Evolutionary conservation across 37 sponge, comb jelly and placozoan genomes (phyloP), one percentile per base, ranked within the genome.

Genomic region (Chondrosia reniformis): DNA sequence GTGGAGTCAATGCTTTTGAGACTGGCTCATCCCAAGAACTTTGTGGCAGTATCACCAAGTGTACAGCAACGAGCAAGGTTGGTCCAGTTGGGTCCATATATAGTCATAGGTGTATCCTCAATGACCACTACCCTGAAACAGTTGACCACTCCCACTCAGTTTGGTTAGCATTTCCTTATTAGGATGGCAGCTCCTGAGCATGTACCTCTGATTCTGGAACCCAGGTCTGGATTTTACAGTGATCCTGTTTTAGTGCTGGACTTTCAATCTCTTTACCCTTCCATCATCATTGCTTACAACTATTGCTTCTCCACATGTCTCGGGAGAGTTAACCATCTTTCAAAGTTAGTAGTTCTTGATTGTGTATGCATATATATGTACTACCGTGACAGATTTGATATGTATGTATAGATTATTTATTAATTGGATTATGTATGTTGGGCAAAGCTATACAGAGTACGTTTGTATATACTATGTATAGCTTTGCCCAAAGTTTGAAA

Each of bases 1-100:
- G 99, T 98, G 27, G 99, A 98, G 83, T 95, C 99, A 44, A 98
- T 98, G 95, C 80, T 98, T 87, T 80, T 92, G 37, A 81, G 99
- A 31, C 83, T 98, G 9, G 89, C 95, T 3, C 95, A 95, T 45
- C 84, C 91, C 30, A 75, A 65, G n/a, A 89, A 95, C 28, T 98
- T 81, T 43, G 79, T 98, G 21, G 88, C 91, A 19, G 84, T 92
- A 32, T 92, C 95, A 15, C 99, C 99, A 46, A 85, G 91, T 46
- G 76, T 89, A 6, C 89, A 90, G 64, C 99, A 98, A 81, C 85
- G 99, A 66, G 95, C 95, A 7, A 95, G 84, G 94, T 89, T 45
- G 42, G 63, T 12, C 17, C n/a, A n/a, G n/a, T n/a, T n/a, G n/a
- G n/a, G n/a, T n/a, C n/a, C n/a, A n/a, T n/a, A n/a, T n/a, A n/a